Evolutionary conservation across 2,888 invertebrate species (phyloP).

Genomic region (Caenorhabditis uteleia): DNA sequence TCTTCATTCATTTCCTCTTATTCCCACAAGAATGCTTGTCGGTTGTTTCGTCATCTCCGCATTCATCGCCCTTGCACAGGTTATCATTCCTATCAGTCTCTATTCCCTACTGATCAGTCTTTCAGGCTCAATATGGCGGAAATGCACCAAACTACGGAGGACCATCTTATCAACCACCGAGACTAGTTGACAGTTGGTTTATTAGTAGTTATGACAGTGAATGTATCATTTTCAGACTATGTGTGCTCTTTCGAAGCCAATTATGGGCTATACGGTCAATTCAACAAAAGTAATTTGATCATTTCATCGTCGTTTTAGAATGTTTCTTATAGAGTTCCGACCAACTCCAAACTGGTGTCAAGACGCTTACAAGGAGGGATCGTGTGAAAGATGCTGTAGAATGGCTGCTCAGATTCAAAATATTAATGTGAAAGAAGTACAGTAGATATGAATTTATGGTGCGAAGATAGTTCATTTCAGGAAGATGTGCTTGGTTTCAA

Average conservation of each 20-base stretch:
- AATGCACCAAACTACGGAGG: not conserved
- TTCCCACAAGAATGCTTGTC: too few species aligned
- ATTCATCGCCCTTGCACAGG: too few species aligned
- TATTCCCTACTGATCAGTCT: too few species aligned
- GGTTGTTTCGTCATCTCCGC: too few species aligned
- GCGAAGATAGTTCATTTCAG: too few species aligned
- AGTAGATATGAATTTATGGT: too few species aligned
- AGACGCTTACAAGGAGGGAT: constrained; percentile 14
- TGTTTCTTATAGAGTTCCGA: constrained; percentile 8
- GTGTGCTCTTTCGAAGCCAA: constrained; percentile 21
- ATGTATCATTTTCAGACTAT: constrained; percentile 10
- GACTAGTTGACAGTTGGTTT: not conserved
- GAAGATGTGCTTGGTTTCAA: constrained; percentile 33
- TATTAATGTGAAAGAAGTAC: constrained; percentile 12
- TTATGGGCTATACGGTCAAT: constrained; percentile 18
- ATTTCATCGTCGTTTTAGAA: not conserved
- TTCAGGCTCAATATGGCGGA: not conserved
- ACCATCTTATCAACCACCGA: too few species aligned
- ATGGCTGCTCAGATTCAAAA: constrained; percentile 25
- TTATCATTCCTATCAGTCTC: too few species aligned
- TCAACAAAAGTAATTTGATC: constrained; percentile 3
- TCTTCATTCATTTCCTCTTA: too few species aligned
- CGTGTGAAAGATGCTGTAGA: constrained; percentile 24
- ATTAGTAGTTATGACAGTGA: not conserved
- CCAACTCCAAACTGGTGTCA: constrained; percentile 16